Base-by-base conservation (phyloP, 2,888 invertebrate species). In the Drosophila maculinotata region DNA sequence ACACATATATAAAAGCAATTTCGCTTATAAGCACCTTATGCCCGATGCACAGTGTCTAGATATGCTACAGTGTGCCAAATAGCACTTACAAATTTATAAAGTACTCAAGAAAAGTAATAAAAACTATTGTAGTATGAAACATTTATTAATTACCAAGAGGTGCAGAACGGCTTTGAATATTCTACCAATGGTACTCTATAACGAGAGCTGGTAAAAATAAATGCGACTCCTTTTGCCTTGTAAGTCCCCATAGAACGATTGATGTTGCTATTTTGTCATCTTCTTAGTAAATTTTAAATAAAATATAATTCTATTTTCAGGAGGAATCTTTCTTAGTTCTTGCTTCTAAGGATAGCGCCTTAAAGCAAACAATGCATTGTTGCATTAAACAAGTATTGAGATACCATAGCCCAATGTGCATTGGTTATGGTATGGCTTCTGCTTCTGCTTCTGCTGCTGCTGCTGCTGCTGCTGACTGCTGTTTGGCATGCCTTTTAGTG, bases 401-500 rank as follows among this genome's bases (percentile, higher is more conserved):
- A 30, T 20, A 10, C 33, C 33, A 14, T 41, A 52, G 23, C 47
- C 77, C 77, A 77, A 57, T 77, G 77, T 77, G 69, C 72, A 57
- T 53, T 59, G 48, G n/a, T n/a, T n/a, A n/a, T n/a, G n/a, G 35
- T 44, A 53, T 67, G 38, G 23, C 39, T n/a, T n/a, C n/a, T 51
- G 52, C 26, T 58, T 8, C 20, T 20, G 20, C 20, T 20, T 2
- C 20, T 20, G 12, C n/a, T 33, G 31, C 31, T 33, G 6, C 31
- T 33, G 14, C 20, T 20, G 10, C 69, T 78, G 56, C 42, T 33
- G 0, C 38, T 51, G 78, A 73, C 75, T 74, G 63, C 49, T 56
- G 75, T 60, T 63, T 69, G 79, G 63, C 64, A 72, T 83, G 86
- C 65, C 76, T 79, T 70, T 85, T 76, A 76, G 83, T 83, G 81